Conservation (phyloP, 2,888 invertebrate species). For the Arctia plantaginis region DNA sequence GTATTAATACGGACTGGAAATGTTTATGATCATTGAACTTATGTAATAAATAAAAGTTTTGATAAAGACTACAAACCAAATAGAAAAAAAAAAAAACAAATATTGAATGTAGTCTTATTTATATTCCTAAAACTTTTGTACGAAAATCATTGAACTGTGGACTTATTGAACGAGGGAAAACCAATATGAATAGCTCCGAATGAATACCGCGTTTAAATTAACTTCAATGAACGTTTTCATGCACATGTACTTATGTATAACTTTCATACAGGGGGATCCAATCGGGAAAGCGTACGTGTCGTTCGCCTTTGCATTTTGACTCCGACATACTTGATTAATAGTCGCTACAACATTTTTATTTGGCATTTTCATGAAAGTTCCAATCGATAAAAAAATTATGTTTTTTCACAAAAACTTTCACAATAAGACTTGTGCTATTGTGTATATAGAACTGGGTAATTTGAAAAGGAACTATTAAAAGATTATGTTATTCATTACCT, state of each 20-base stretch:
- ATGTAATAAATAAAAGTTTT: no score
- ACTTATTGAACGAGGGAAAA: no score
- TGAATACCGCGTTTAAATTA: no score
- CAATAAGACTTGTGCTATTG: not conserved
- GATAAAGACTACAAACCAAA: not conserved
- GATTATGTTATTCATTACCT: no score
- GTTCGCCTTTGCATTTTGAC: not conserved
- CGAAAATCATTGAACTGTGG: not conserved
- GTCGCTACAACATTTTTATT: not conserved
- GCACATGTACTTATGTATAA: not conserved
- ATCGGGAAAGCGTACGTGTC: not conserved
- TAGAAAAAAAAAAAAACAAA: not conserved
- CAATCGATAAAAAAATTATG: not conserved
- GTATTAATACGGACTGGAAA: not conserved
- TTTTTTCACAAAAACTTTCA: not conserved
- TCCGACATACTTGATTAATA: not conserved
- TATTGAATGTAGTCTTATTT: not conserved
- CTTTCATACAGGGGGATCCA: not conserved
- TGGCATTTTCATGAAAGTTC: not conserved
- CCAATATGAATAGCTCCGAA: no score
- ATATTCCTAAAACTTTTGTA: not conserved
- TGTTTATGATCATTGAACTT: no score
- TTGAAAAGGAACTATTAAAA: no score
- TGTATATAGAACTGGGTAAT: not conserved
- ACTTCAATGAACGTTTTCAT: not conserved